A percentile compares a stretch with the other conserved stretches of the same genome.
phyloP scores from a whole-genome alignment of 2,888 invertebrate genomes.

The Stenotaenia linearis region DNA sequence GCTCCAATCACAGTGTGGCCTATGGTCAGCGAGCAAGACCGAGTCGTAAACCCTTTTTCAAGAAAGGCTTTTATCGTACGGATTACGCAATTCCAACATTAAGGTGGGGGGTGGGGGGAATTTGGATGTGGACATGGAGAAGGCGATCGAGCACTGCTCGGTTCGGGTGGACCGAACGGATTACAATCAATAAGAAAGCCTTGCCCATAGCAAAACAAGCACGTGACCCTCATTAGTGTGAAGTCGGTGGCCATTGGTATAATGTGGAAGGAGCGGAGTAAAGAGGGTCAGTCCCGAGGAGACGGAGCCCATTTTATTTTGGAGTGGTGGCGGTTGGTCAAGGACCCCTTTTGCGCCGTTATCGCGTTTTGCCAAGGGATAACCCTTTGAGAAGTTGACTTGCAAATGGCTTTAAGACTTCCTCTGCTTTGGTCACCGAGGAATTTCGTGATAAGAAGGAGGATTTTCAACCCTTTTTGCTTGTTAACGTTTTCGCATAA shows the following conservation, averaged over 20 bases:
- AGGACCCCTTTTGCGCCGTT: conserved; percentile 14
- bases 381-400: conserved; percentile 20
- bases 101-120: background rate
- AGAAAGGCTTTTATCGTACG: background rate
- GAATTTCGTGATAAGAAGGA: background rate
- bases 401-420: conserved; percentile 24
- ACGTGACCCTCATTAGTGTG: conserved; percentile 26
- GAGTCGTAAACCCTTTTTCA: background rate
- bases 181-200: conserved; percentile 16
- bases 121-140: background rate
- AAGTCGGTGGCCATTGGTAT: conserved; percentile 8
- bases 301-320: conserved; percentile 18
- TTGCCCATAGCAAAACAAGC: conserved; percentile 12
- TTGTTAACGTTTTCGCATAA: background rate
- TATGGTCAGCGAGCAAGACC: background rate
- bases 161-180: background rate
- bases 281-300: background rate
- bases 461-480: background rate
- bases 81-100: background rate
- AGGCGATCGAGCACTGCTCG: background rate
- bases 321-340: conserved; percentile 22
- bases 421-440: conserved; percentile 5
- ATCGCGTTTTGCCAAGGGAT: conserved; percentile 7
- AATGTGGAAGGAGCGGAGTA: background rate
- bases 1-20: background rate